Conservation (phyloP, 2,888 invertebrate genomes). For the Drosophila kanekoi region DNA sequence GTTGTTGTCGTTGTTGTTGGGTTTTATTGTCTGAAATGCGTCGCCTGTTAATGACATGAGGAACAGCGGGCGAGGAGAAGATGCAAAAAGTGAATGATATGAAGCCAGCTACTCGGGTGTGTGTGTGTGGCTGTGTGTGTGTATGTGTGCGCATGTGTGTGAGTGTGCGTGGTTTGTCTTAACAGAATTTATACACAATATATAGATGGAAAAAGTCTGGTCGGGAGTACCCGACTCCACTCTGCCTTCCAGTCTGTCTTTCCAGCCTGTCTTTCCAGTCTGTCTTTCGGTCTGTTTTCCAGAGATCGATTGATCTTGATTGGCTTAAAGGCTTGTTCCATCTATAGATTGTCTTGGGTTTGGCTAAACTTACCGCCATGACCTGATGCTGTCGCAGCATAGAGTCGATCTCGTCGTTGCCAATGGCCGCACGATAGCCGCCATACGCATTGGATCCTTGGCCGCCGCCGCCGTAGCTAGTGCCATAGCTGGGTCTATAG, state of each 20-base stretch:
- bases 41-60: slow-evolving; percentile 84
- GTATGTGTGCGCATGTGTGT: slow-evolving; percentile 10
- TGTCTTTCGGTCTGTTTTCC: no score
- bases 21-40: slow-evolving; percentile 83
- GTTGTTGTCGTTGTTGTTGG: slow-evolving; percentile 18
- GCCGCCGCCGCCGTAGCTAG: slow-evolving; percentile 61
- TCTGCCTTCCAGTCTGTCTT: no score
- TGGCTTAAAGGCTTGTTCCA: not conserved
- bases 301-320: no score
- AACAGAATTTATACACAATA: not conserved
- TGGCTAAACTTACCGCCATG: slow-evolving; percentile 68
- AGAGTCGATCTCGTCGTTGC: slow-evolving; percentile 71
- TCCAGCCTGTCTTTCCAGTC: no score
- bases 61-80: slow-evolving; percentile 52
- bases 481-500: slow-evolving; percentile 20
- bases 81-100: slow-evolving; percentile 77
- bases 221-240: no score
- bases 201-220: no score
- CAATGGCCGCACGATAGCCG: slow-evolving; percentile 74
- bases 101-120: slow-evolving; percentile 53
- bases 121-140: slow-evolving; percentile 12
- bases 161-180: slow-evolving; percentile 22
- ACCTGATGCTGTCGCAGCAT: slow-evolving; percentile 75
- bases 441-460: slow-evolving; percentile 64
- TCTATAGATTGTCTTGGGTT: not conserved